phyloP scores from a whole-genome alignment of 2,888 invertebrate genomes.

The Tenthredo distinguenda region DNA sequence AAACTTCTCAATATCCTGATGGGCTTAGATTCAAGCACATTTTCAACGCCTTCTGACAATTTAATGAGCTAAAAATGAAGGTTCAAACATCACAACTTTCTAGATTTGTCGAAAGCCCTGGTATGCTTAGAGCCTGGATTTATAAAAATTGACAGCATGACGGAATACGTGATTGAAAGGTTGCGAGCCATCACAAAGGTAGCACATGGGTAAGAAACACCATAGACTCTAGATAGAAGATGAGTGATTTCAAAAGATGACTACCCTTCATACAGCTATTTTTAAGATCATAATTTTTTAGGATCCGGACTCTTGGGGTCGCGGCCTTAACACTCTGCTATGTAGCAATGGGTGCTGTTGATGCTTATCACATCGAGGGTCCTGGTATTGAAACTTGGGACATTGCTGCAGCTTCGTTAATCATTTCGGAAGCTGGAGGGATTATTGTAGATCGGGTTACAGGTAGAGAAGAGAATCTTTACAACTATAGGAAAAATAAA shows the following conservation, averaged over 20 bases:
- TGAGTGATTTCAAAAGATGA: background rate
- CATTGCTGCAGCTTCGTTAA: slow-evolving; percentile 87
- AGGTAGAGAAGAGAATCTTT: slow-evolving; percentile 61
- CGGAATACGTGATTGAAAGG: slow-evolving; percentile 70
- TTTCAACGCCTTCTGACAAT: background rate
- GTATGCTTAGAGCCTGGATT: slow-evolving; percentile 74
- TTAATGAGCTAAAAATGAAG: background rate
- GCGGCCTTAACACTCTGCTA: slow-evolving; percentile 88
- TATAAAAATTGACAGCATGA: slow-evolving; percentile 70
- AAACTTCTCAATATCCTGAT: background rate
- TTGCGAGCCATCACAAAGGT: slow-evolving; percentile 65
- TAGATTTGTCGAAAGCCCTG: slow-evolving; percentile 72
- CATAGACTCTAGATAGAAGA: background rate
- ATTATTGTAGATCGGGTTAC: slow-evolving; percentile 81
- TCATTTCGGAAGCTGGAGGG: slow-evolving; percentile 90
- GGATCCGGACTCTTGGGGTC: slow-evolving; percentile 86
- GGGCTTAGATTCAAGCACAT: background rate
- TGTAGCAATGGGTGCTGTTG: slow-evolving; percentile 86
- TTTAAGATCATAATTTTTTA: slow-evolving; percentile 60
- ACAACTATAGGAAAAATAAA: background rate
- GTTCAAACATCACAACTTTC: slow-evolving; percentile 15
- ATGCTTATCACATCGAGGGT: slow-evolving; percentile 86
- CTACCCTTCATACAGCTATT: background rate
- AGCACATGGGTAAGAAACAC: slow-evolving; percentile 70
- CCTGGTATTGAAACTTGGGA: slow-evolving; percentile 89